Conservation (phyloP, 1,140 invertebrate genomes). For the Aricia agestis region DNA sequence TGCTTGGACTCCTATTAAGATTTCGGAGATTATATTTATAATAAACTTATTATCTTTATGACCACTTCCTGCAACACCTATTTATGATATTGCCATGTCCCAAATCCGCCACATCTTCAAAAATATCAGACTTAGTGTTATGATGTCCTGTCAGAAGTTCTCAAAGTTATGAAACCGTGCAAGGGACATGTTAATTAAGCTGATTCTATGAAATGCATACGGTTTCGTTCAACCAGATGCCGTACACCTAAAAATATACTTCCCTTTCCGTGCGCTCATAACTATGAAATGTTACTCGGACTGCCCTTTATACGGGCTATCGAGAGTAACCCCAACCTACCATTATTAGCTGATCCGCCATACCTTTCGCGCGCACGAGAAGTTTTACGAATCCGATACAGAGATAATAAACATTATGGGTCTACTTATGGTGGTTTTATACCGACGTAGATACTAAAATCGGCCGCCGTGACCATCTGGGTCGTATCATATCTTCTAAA, state of each 20-base stretch:
- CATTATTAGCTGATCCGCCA: slow-evolving; percentile 41
- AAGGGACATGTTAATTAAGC: slow-evolving; percentile 65
- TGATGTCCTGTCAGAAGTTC: slow-evolving; percentile 44
- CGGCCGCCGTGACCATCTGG: slow-evolving; percentile 69
- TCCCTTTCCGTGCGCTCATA: slow-evolving; percentile 69
- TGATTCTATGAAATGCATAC: slow-evolving; percentile 61
- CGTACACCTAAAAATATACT: slow-evolving; percentile 68
- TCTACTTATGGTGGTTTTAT: slow-evolving; percentile 48
- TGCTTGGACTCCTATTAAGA: neutral
- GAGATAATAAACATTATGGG: slow-evolving; percentile 46
- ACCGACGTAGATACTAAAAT: slow-evolving; percentile 64
- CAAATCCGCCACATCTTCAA: neutral
- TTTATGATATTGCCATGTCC: slow-evolving; percentile 5
- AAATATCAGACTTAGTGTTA: slow-evolving; percentile 34
- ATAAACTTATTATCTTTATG: slow-evolving; percentile 6
- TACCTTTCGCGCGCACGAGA: slow-evolving; percentile 38
- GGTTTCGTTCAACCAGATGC: slow-evolving; percentile 61
- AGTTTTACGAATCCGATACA: slow-evolving; percentile 38
- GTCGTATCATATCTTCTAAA: slow-evolving; percentile 66
- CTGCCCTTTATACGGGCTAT: slow-evolving; percentile 63
- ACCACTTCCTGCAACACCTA: slow-evolving; percentile 6
- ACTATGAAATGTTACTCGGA: slow-evolving; percentile 63
- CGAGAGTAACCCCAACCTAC: slow-evolving; percentile 53
- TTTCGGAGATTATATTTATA: neutral
- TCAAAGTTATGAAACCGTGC: slow-evolving; percentile 50